These are phyloP conservation scores for Gymnarchus niloticus DNA, from an alignment of 2,113 vertebrate genomes.

Conservation along the genomic window DNA sequence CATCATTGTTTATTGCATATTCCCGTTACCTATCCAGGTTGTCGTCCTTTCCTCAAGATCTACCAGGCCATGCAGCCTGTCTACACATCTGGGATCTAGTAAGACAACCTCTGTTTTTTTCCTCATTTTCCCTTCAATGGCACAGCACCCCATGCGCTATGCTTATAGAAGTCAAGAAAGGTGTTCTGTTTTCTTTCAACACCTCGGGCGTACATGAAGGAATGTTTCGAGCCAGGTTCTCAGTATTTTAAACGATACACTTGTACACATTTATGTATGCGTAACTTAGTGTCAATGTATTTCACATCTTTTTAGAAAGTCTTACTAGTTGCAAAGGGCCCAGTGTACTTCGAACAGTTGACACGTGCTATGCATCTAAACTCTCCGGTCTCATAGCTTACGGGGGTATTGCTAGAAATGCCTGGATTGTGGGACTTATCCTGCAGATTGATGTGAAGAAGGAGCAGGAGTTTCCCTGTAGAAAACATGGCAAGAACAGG, in stretches of 20 bases:
- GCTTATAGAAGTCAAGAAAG: neutral
- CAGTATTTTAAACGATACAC: slow-evolving; percentile 14
- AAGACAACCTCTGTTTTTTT: slow-evolving; percentile 44
- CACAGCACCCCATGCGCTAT: neutral
- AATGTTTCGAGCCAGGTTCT: neutral
- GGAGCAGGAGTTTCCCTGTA: neutral
- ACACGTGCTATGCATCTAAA: neutral
- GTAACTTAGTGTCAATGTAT: neutral
- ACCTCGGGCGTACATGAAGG: neutral
- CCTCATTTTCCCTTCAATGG: neutral
- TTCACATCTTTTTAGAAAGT: neutral
- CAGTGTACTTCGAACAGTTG: neutral
- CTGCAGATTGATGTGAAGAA: neutral
- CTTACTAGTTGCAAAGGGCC: neutral
- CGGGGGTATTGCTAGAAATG: neutral
- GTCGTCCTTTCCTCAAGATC: slow-evolving; percentile 95
- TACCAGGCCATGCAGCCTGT: slow-evolving; percentile 98
- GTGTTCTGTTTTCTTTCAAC: neutral
- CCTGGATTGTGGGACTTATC: neutral
- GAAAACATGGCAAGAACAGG: neutral
- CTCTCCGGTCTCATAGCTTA: no score
- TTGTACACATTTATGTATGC: neutral
- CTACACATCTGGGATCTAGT: slow-evolving; percentile 99
- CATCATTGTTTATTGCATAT: slow-evolving; percentile 25
- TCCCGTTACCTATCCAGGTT: slow-evolving; percentile 64